Evolutionary conservation across 2,888 invertebrate species (phyloP).

Genomic region (Pardosa pseudoannulata): DNA sequence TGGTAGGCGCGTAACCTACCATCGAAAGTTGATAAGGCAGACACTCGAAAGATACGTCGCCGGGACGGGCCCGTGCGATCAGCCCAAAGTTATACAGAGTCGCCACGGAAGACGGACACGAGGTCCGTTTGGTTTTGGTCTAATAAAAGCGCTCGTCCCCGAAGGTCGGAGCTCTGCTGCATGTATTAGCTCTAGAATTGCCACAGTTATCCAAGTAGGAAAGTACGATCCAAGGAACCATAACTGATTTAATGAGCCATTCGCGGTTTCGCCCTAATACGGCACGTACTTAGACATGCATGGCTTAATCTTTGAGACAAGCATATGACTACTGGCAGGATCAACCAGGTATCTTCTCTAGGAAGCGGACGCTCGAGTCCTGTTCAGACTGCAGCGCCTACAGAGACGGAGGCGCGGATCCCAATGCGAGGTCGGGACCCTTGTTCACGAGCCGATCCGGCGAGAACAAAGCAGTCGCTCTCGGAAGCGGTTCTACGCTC

Average conservation of each 20-base stretch:
- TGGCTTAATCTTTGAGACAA: constrained; percentile 84
- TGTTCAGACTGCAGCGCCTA: no score
- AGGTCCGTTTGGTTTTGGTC: constrained; percentile 80
- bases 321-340: constrained; percentile 83
- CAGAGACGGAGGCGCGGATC: no score
- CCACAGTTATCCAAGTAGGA: constrained; percentile 82
- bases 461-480: no score
- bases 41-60: constrained; percentile 76
- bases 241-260: constrained; percentile 83
- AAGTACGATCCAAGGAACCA: constrained; percentile 81
- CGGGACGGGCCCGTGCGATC: constrained; percentile 49
- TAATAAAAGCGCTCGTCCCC: constrained; percentile 80
- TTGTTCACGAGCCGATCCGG: no score
- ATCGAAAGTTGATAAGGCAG: constrained; percentile 79
- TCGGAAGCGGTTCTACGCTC: no score
- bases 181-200: constrained; percentile 85
- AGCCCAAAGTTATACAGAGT: constrained; percentile 58
- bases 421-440: no score
- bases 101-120: constrained; percentile 17
- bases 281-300: constrained; percentile 83
- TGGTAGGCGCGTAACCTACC: constrained; percentile 84
- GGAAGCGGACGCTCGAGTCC: no score
- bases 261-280: constrained; percentile 81
- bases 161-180: constrained; percentile 80
- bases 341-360: constrained; percentile 81